Evolutionary conservation across 1,140 invertebrate genomes (phyloP), one percentile per base, ranked within the genome.

Genomic region (Hesperophylax magnus): DNA sequence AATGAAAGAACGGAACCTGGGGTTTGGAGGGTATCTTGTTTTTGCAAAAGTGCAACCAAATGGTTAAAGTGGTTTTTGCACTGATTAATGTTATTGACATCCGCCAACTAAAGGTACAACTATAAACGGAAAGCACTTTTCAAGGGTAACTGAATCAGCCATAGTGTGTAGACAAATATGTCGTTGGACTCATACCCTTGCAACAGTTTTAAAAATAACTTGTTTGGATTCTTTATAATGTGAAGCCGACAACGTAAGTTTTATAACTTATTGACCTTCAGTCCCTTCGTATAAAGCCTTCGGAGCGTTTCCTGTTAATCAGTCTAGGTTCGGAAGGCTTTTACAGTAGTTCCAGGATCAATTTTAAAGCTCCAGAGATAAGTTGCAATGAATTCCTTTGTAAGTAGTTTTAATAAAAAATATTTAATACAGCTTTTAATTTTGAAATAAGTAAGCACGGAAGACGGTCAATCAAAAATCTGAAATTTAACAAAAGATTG

Each of bases 311-410:
- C 53, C 39, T 53, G 34, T 7, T 53, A 18, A 18, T 15, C 71
- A 74, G 71, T 74, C n/a, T 8, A 53, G 39, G 11, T 56, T 74
- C 20, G 53, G 71, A 74, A 74, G 71, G 27, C 71, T 20, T 22
- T n/a, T n/a, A 4, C 6, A 14, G 71, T 31, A 74, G 71, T 74
- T 74, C 71, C 47, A 9, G 39, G 18, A 74, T 74, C 71, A 74
- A 18, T 7, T 52, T 20, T 1, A 7, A 5, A 74, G 18, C 11
- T 47, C 39, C 39, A 47, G 39, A 47, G 39, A 47, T 47, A 47
- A 47, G 9, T 9, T 47, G 14, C 11, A 0, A 74, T 74, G 71
- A 74, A 56, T 31, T 24, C 24, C 0, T 52, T 54, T 27, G 71
- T 74, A 74, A 74, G 71, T 74, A 74, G 18, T 54, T 74, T 22